These are phyloP conservation scores for Synaphobranchus kaupii DNA, from an alignment of 2,797 vertebrate species.

Conservation along the genomic window DNA sequence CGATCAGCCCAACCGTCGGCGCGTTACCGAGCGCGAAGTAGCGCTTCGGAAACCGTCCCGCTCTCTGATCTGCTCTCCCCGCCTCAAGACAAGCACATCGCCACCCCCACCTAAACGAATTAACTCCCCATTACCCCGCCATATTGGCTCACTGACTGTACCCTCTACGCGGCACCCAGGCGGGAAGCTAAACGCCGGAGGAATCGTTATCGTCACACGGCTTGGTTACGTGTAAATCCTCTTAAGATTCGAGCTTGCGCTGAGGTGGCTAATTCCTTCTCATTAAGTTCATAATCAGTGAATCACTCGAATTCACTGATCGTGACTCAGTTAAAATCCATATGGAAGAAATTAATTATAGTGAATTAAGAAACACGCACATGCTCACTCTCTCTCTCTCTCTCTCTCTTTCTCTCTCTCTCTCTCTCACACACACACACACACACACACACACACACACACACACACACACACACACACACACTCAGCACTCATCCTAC, in stretches of 20 bases:
- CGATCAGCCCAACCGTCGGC: background rate
- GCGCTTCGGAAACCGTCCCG: background rate
- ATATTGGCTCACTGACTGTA: slow-evolving; percentile 27
- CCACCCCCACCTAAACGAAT: slow-evolving; percentile 12
- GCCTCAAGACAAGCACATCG: background rate
- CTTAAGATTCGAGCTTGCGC: slow-evolving; percentile 26
- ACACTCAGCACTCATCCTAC: background rate
- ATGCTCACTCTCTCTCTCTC: no score
- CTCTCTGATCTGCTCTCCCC: background rate
- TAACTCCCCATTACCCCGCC: slow-evolving; percentile 28
- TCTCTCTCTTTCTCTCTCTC: no score
- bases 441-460: no score
- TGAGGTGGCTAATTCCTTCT: slow-evolving; percentile 27
- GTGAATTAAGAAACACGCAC: background rate
- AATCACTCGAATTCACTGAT: slow-evolving; percentile 22
- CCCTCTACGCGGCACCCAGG: background rate
- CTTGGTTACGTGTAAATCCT: slow-evolving; percentile 25
- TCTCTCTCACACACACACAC: no score
- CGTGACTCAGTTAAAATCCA: slow-evolving; percentile 23
- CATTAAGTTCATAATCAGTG: slow-evolving; percentile 9
- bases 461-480: no score
- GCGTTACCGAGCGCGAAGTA: background rate
- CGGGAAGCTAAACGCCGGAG: slow-evolving; percentile 1
- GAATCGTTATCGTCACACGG: slow-evolving; percentile 20
- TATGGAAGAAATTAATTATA: background rate